Percentiles rank a stretch among this genome's conserved stretches.
Evolutionary conservation across 1,140 invertebrate species (phyloP).

Genomic region (Pemphigus obesinymphae): DNA sequence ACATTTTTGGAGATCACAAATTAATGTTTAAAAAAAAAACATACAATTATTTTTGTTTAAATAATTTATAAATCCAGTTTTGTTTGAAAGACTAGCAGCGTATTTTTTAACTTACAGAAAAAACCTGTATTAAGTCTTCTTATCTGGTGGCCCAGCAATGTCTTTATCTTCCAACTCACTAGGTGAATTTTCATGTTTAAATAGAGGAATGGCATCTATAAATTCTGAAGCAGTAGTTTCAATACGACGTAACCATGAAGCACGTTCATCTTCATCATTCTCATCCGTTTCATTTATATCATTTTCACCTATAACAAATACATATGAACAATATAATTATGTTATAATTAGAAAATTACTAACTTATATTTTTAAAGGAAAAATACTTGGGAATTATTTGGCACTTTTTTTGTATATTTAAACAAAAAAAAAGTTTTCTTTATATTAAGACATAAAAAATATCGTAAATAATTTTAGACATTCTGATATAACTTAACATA

Average conservation of each 20-base stretch:
- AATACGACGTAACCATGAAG: conserved; percentile 18
- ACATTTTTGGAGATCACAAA: conserved; percentile 35
- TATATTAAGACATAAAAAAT: no score
- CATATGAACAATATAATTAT: no score
- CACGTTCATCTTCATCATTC: conserved; percentile 8
- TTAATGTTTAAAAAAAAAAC: conserved; percentile 33
- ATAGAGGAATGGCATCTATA: conserved; percentile 20
- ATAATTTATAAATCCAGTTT: conserved; percentile 25
- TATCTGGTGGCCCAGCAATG: conserved; percentile 37
- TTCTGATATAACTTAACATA: no score
- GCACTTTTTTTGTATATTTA: no score
- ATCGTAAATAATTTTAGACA: no score
- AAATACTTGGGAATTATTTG: no score
- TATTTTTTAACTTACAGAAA: conserved; percentile 22
- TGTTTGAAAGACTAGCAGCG: conserved; percentile 39
- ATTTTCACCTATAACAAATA: conserved; percentile 1
- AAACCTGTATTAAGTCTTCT: conserved; percentile 33
- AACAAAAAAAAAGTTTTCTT: no score
- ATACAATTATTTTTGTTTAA: background rate
- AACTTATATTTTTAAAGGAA: no score
- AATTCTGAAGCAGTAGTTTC: conserved; percentile 19
- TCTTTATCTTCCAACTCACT: conserved; percentile 10
- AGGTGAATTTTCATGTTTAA: conserved; percentile 5
- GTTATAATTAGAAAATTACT: no score
- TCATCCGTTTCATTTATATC: background rate